These are phyloP conservation scores for Triplophysa bombifrons DNA, from an alignment of 2,797 vertebrate genomes.

Conservation along the genomic window DNA sequence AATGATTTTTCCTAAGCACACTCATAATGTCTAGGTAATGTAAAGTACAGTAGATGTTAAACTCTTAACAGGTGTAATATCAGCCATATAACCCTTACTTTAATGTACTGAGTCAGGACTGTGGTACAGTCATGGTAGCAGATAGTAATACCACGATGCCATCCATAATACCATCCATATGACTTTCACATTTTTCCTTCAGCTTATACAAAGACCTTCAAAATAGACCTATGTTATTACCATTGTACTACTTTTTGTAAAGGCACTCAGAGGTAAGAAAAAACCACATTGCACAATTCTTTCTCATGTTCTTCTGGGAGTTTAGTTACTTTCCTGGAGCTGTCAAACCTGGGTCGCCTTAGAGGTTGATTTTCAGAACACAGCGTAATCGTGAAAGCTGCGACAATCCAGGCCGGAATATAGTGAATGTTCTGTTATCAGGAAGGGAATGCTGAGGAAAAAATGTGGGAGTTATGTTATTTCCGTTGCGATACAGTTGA, in stretches of 20 bases:
- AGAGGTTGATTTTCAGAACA: conserved; percentile 3
- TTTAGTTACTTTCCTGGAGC: conserved; percentile 25
- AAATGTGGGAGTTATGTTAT: conserved; percentile 29
- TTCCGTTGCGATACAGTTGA: conserved; percentile 16
- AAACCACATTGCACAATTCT: conserved; percentile 7
- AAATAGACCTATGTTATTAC: neutral
- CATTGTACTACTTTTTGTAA: neutral
- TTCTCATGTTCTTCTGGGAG: neutral
- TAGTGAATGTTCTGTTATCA: conserved; percentile 15
- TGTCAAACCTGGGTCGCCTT: neutral
- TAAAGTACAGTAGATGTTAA: neutral
- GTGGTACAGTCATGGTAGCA: neutral
- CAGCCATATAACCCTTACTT: neutral
- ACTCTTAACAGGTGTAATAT: neutral
- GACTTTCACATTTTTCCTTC: neutral
- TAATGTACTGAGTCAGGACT: neutral
- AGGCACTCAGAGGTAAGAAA: neutral
- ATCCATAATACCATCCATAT: neutral
- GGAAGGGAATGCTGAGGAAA: conserved; percentile 28
- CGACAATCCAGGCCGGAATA: conserved; percentile 9
- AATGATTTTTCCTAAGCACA: too few relatives aligned
- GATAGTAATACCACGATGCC: neutral
- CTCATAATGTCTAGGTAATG: neutral
- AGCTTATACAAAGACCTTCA: neutral
- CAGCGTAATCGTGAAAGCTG: neutral